phyloP scores from a whole-genome alignment of 2,113 vertebrate species.

The Bos taurus region ARS-UCD2.0 NC_037332.1:36832001-36832500 shows the following conservation, averaged over 20 bases:
- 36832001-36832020: neutral
- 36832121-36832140: neutral
- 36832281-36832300: neutral
- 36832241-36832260: neutral
- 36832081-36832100: neutral
- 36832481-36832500: neutral
- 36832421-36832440: neutral
- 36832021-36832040: neutral
- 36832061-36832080: neutral
- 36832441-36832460: neutral
- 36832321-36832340: neutral
- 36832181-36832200: neutral
- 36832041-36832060: neutral
- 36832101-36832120: neutral
- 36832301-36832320: neutral
- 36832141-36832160: neutral
- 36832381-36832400: neutral
- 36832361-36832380: neutral
- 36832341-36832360: neutral
- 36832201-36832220: neutral
- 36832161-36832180: neutral
- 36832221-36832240: neutral
- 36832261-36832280: neutral
- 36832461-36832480: neutral
- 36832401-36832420: neutral